A percentile compares a stretch with the other conserved stretches of the same genome.
Evolutionary conservation across 2,797 vertebrate genomes (phyloP).

Genomic region (Chelmon rostratus): DNA sequence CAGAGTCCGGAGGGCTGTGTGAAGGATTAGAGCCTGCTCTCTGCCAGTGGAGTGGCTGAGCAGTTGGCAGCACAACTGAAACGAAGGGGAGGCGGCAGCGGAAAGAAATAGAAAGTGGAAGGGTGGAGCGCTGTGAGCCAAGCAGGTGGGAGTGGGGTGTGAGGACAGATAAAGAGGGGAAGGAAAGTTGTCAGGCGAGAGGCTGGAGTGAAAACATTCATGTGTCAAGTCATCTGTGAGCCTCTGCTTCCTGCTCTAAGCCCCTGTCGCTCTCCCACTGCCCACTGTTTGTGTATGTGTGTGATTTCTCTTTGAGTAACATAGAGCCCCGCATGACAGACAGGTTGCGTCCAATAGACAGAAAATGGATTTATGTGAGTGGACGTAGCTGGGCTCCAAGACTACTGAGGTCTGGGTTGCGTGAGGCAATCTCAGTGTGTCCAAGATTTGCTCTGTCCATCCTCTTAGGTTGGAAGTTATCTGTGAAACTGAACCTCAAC

Average conservation of each 20-base stretch:
- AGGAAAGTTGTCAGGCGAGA: constrained; percentile 37
- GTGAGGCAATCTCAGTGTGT: constrained; percentile 1
- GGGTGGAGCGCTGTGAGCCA: constrained; percentile 32
- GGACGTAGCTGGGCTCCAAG: constrained; percentile 7
- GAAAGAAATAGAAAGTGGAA: constrained; percentile 38
- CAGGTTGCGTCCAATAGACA: constrained; percentile 22
- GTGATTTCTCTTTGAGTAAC: constrained; percentile 18
- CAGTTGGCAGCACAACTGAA: constrained; percentile 61
- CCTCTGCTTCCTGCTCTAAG: constrained; percentile 61
- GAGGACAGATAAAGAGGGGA: constrained; percentile 48
- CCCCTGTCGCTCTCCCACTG: constrained; percentile 35
- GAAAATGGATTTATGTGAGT: constrained; percentile 23
- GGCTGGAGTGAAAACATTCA: constrained; percentile 42
- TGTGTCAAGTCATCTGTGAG: constrained; percentile 50
- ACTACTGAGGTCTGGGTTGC: constrained; percentile 8
- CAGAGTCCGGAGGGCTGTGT: constrained; percentile 52
- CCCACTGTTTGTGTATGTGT: constrained; percentile 5
- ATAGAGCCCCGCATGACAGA: constrained; percentile 20
- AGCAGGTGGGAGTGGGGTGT: constrained; percentile 45
- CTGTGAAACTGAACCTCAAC: constrained; percentile 24
- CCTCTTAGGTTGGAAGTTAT: constrained; percentile 16
- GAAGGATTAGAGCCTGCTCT: constrained; percentile 65
- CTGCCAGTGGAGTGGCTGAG: constrained; percentile 52
- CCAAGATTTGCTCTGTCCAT: constrained; percentile 11
- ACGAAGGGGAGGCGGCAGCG: constrained; percentile 21